Percentiles rank a stretch among this genome's conserved stretches.
These are phyloP conservation scores for Cyphomyrmex costatus DNA, from an alignment of 1,140 invertebrate genomes.

Conservation along the genomic window DNA sequence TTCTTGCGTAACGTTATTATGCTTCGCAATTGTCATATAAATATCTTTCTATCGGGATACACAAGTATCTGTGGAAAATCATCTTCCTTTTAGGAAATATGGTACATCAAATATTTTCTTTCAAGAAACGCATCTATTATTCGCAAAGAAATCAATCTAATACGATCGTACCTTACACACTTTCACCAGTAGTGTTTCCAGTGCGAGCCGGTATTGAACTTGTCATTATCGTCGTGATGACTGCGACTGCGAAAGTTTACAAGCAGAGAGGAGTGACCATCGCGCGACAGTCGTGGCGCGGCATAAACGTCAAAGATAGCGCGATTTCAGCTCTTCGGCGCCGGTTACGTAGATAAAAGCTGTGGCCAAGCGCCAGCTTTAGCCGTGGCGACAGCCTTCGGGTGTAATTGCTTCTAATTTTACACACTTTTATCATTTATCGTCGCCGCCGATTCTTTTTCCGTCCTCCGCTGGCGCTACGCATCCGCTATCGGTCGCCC, in stretches of 20 bases:
- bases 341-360: constrained; percentile 57
- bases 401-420: constrained; percentile 74
- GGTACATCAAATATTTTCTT: too few species aligned
- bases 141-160: neutral
- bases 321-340: constrained; percentile 64
- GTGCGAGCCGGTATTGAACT: constrained; percentile 45
- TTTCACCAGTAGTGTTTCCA: constrained; percentile 1
- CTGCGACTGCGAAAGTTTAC: constrained; percentile 30
- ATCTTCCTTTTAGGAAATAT: neutral
- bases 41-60: neutral
- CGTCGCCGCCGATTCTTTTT: constrained; percentile 55
- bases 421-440: constrained; percentile 66
- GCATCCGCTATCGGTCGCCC: constrained; percentile 5
- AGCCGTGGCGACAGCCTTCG: constrained; percentile 41
- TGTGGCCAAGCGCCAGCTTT: constrained; percentile 21
- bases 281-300: constrained; percentile 36
- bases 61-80: neutral
- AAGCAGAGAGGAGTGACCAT: constrained; percentile 1
- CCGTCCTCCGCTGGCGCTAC: constrained; percentile 6
- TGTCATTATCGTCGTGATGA: constrained; percentile 54
- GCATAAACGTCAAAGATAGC: constrained; percentile 50
- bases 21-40: neutral
- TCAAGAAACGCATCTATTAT: neutral
- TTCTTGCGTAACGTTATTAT: neutral
- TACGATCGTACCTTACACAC: constrained; percentile 33